These are phyloP conservation scores for Callospermophilus lateralis DNA, from an alignment of 2,113 vertebrate species.

Conservation along the genomic window DNA sequence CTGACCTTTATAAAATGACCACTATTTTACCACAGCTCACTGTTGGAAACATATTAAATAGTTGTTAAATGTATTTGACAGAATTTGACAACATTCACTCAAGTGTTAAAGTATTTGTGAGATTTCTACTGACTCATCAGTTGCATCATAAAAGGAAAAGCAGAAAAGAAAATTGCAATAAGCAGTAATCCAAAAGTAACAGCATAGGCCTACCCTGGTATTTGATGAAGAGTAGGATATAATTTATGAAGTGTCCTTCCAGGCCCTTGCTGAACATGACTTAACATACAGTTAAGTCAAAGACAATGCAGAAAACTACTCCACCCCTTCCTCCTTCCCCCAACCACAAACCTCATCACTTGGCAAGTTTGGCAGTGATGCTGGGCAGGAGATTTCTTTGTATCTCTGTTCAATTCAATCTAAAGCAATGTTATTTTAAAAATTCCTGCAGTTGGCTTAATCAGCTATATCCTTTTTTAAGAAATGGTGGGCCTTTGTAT, in stretches of 20 bases:
- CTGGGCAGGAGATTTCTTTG: not conserved
- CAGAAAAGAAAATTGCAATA: slow-evolving; percentile 18
- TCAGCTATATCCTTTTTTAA: not conserved
- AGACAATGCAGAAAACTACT: not conserved
- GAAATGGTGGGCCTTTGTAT: not conserved
- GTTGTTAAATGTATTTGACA: slow-evolving; percentile 42
- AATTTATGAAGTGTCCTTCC: slow-evolving; percentile 20
- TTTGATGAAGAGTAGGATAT: not conserved
- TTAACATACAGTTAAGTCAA: not conserved
- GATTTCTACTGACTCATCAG: slow-evolving; percentile 62
- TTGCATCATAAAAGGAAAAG: slow-evolving; percentile 2
- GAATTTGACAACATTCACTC: slow-evolving; percentile 38
- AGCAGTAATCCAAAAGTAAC: not conserved
- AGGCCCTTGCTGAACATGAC: not conserved
- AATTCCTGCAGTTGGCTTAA: slow-evolving; percentile 29
- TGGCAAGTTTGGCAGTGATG: not conserved
- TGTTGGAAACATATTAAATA: slow-evolving; percentile 23
- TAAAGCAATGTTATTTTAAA: not conserved
- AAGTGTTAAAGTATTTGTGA: slow-evolving; percentile 17
- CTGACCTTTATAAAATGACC: slow-evolving; percentile 57
- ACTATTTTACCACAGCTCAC: not conserved
- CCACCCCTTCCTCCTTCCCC: rapidly evolving
- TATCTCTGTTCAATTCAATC: not conserved
- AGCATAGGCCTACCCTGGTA: not conserved
- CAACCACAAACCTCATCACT: not conserved